Base-by-base conservation (phyloP, 2,113 vertebrate genomes). In the Sardina pilchardus region DNA sequence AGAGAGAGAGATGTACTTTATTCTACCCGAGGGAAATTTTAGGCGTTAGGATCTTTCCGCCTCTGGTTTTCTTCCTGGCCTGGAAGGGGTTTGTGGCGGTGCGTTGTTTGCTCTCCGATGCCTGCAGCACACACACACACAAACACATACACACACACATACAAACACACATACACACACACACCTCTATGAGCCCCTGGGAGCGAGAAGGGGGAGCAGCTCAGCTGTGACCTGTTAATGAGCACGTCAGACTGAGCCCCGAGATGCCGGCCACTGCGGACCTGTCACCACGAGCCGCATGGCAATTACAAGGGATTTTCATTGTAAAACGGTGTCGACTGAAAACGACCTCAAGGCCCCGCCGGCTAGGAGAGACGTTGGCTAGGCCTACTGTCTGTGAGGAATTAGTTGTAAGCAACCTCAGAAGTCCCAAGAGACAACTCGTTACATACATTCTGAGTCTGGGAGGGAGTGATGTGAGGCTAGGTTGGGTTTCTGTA, bases 161-260 rank as follows among this genome's bases (percentile, higher is more conserved):
- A n/a, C n/a, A n/a, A n/a, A n/a, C 39, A 39, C 39, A 39, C 39
- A 42, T 4, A 42, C 39, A 42, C 39, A 42, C 39, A 42, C 39
- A 42, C 39, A 42, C 39, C 39, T 42, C 63, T 34, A 10, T 71
- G 63, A 30, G 63, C n/a, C 26, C n/a, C 0, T 34, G 63, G 59
- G 59, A 67, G 24, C 5, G n/a, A 26, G 59, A 26, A 6, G 0
- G 0, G n/a, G 63, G 26, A 34, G 63, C 26, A 12, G 26, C 63
- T 71, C 63, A 71, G 63, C 63, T 71, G 63, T 71, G 10, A 71
- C 63, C 63, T 71, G 24, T 26, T 71, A 71, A 71, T 71, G 63
- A 71, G 63, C 63, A 71, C 63, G 63, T 71, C 63, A 71, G 26
- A 0, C 1, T 26, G 63, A 8, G 9, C 1, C 63, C n/a, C 10